These are phyloP conservation scores for Chauna torquata DNA, from an alignment of 2,113 vertebrate genomes.

Conservation along the genomic window DNA sequence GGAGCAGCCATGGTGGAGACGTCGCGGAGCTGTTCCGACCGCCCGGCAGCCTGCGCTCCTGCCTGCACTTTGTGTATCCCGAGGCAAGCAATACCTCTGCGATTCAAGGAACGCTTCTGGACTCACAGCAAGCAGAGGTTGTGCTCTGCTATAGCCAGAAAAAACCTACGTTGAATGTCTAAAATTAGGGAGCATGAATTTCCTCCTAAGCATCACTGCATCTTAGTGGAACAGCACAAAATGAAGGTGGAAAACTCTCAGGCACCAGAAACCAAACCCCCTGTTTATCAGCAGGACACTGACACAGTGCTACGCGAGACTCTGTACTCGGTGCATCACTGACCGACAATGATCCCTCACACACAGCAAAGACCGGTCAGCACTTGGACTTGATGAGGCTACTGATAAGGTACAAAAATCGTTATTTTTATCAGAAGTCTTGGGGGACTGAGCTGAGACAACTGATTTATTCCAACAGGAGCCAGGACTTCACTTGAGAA, in stretches of 20 bases:
- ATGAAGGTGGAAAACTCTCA: background rate
- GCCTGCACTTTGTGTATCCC: no score
- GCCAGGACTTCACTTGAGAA: background rate
- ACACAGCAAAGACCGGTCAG: background rate
- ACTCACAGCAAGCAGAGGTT: background rate
- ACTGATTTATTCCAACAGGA: background rate
- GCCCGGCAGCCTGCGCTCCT: background rate
- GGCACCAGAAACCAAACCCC: background rate
- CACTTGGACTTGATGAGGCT: background rate
- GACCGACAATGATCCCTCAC: background rate
- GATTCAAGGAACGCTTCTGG: background rate
- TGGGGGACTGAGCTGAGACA: background rate
- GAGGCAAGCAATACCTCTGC: background rate
- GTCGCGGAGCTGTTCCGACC: background rate
- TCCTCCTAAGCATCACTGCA: background rate
- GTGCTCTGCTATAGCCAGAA: background rate
- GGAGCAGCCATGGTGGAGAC: background rate
- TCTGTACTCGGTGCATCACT: background rate
- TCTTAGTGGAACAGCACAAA: background rate
- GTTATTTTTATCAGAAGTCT: background rate
- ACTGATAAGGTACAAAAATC: background rate
- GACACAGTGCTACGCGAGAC: rapidly evolving
- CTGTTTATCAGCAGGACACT: background rate
- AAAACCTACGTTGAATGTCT: background rate
- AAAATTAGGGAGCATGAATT: background rate